These are phyloP conservation scores for Choloepus didactylus DNA, from an alignment of 2,797 vertebrate species.

Conservation along the genomic window DNA sequence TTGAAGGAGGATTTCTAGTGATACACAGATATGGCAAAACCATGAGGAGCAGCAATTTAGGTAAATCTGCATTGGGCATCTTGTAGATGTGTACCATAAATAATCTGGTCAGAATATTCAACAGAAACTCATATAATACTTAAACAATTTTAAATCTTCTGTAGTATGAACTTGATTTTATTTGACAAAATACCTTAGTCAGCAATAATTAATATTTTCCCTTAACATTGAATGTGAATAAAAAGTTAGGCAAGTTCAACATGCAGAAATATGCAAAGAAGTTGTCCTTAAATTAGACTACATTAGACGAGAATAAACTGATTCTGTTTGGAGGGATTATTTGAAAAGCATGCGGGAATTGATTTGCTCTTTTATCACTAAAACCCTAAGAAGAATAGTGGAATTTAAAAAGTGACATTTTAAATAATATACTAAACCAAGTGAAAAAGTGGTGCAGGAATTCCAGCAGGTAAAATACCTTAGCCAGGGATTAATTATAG, in stretches of 20 bases:
- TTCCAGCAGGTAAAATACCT: background rate
- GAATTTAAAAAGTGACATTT: background rate
- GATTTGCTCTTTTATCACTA: background rate
- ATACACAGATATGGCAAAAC: background rate
- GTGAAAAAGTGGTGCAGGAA: background rate
- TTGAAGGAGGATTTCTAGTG: conserved; percentile 16
- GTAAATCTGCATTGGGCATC: background rate
- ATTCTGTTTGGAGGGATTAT: background rate
- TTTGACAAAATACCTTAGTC: background rate
- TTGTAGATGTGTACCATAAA: background rate
- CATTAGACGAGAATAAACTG: background rate
- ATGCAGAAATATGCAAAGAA: background rate
- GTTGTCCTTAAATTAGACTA: background rate
- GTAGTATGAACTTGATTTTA: background rate
- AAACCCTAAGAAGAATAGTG: background rate
- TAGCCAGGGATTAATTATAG: background rate
- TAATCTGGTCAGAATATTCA: background rate
- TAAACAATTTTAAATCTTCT: background rate
- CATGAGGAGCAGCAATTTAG: background rate
- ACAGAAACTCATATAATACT: background rate
- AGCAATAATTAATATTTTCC: conserved; percentile 3
- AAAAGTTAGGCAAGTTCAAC: background rate
- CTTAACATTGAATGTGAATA: background rate
- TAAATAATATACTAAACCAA: background rate
- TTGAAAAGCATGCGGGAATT: background rate